Conservation (phyloP, 1,140 invertebrate species). For the Panagrolaimus sp. region DNA sequence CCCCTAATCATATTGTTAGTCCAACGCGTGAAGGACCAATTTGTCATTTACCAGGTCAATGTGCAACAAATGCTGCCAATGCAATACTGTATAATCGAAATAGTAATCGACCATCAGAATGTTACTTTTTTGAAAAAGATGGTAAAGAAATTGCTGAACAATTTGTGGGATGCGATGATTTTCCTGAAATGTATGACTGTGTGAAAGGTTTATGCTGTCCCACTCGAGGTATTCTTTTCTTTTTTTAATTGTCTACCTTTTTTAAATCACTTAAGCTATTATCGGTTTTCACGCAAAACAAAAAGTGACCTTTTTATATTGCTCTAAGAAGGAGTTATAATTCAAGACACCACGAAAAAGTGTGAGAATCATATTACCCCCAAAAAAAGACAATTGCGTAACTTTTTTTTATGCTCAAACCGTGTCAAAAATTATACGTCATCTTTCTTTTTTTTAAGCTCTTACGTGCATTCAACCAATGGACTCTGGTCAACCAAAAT, state of each 20-base stretch:
- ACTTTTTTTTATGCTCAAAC: no score
- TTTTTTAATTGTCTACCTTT: no score
- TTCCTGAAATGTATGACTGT: slow-evolving; percentile 46
- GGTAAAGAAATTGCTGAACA: slow-evolving; percentile 33
- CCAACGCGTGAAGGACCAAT: slow-evolving; percentile 25
- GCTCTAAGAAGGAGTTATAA: no score
- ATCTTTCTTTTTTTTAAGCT: slow-evolving; percentile 22
- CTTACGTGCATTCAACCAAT: slow-evolving; percentile 45
- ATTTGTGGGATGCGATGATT: slow-evolving; percentile 49
- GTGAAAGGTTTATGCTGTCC: slow-evolving; percentile 47
- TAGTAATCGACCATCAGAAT: slow-evolving; percentile 38
- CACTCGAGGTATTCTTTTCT: slow-evolving; percentile 26
- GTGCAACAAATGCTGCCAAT: slow-evolving; percentile 41
- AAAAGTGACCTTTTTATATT: no score
- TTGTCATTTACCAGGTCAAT: slow-evolving; percentile 31
- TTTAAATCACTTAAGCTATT: no score
- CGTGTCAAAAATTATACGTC: no score
- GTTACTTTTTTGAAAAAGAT: slow-evolving; percentile 41
- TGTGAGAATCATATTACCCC: no score
- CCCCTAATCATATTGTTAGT: slow-evolving; percentile 21
- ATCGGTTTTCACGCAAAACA: no score
- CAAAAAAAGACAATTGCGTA: no score
- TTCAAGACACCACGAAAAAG: no score
- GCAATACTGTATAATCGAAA: slow-evolving; percentile 39
- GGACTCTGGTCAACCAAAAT: slow-evolving; percentile 34